These are phyloP conservation scores for Chelonia mydas DNA, from an alignment of 2,797 vertebrate species.

Conservation along the genomic window DNA sequence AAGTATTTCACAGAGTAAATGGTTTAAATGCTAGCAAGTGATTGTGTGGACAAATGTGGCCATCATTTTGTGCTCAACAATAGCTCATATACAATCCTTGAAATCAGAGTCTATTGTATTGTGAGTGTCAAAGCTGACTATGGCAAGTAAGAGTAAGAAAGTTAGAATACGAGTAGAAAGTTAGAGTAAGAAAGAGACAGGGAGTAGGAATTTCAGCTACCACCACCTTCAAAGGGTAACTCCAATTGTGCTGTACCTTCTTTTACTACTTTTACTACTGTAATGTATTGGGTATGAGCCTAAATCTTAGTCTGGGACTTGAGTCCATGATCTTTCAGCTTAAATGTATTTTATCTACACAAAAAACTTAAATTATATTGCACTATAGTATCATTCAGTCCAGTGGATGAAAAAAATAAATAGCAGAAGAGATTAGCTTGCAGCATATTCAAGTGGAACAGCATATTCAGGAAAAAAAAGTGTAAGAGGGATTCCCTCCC, in stretches of 20 bases:
- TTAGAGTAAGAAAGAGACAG: not conserved
- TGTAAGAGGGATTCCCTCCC: not conserved
- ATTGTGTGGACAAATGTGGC: not conserved
- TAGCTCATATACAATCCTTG: not conserved
- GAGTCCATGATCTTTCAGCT: not conserved
- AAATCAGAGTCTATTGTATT: not conserved
- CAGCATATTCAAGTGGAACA: not conserved
- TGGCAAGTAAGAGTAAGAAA: not conserved
- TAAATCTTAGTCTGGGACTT: constrained; percentile 2
- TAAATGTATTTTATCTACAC: constrained; percentile 9
- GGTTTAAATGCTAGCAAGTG: not conserved
- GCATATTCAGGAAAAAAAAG: not conserved
- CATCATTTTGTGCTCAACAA: not conserved
- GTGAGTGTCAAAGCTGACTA: rapidly evolving
- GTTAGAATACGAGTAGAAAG: not conserved
- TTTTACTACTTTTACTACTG: not conserved
- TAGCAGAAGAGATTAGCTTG: not conserved
- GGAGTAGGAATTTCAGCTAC: not conserved
- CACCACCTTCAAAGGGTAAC: not conserved
- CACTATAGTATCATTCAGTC: not conserved
- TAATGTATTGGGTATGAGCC: not conserved
- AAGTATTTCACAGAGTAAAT: not conserved
- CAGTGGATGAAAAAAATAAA: not conserved
- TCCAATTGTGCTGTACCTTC: not conserved
- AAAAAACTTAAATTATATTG: not conserved